These are phyloP conservation scores for Pygocentrus nattereri DNA, from an alignment of 2,797 vertebrate genomes.

Conservation along the genomic window DNA sequence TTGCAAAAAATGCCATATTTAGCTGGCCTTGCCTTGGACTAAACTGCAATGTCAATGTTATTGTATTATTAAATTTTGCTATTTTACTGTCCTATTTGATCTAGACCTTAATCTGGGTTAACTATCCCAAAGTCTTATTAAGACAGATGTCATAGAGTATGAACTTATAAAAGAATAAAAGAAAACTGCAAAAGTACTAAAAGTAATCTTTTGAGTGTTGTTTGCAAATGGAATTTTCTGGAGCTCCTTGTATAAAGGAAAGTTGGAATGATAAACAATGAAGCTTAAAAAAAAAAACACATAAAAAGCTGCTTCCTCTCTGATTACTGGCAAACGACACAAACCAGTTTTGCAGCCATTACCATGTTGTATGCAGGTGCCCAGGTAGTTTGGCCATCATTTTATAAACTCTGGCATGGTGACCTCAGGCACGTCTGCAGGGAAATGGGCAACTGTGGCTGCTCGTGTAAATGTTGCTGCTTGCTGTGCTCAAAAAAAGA, in stretches of 20 bases:
- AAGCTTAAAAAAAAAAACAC: neutral
- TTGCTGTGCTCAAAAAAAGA: neutral
- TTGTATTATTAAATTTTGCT: neutral
- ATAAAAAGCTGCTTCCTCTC: neutral
- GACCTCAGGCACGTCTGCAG: neutral
- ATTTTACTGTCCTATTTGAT: neutral
- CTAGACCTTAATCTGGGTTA: neutral
- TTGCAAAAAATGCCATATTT: too few relatives aligned
- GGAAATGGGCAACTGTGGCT: slow-evolving; percentile 50
- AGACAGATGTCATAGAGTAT: neutral
- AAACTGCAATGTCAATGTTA: neutral
- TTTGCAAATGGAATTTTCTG: too few relatives aligned
- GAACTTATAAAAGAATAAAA: neutral
- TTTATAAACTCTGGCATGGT: neutral
- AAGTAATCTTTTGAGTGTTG: too few relatives aligned
- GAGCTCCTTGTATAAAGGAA: neutral
- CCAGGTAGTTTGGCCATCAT: neutral
- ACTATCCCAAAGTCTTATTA: neutral
- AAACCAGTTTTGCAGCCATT: slow-evolving; percentile 46
- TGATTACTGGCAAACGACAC: neutral
- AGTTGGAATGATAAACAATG: neutral
- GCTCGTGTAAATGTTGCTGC: slow-evolving; percentile 18
- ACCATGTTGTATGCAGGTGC: neutral
- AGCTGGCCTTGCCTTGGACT: too few relatives aligned
- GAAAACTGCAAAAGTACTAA: too few relatives aligned